phyloP scores from a whole-genome alignment of 2,888 invertebrate genomes.

The Apodemia duryi region DNA sequence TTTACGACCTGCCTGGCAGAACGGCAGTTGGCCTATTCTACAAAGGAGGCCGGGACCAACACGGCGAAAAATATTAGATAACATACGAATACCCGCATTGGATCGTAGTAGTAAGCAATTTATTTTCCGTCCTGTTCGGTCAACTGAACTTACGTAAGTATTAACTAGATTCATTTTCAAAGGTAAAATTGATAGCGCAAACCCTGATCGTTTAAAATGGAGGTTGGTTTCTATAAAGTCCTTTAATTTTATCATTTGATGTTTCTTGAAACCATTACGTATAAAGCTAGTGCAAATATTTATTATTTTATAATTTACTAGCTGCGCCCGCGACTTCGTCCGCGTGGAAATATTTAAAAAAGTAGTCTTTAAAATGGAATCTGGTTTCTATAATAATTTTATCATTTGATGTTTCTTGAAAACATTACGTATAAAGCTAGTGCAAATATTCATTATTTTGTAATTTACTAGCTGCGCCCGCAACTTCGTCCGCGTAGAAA shows the following conservation, averaged over 20 bases:
- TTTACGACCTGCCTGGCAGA: no score
- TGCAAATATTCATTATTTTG: no score
- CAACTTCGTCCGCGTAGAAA: no score
- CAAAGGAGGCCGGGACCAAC: no score
- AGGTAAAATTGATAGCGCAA: slow-evolving; percentile 4
- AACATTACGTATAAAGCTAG: background rate
- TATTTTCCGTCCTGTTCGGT: slow-evolving; percentile 1
- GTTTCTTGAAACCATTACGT: background rate
- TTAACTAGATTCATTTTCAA: slow-evolving; percentile 1
- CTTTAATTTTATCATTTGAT: background rate
- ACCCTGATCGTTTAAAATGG: background rate
- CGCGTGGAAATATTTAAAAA: no score
- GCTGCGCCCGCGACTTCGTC: no score
- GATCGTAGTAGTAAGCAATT: slow-evolving; percentile 2
- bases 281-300: no score
- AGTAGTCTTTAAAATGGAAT: no score
- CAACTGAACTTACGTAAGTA: slow-evolving; percentile 1
- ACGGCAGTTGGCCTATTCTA: no score
- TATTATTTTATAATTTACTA: no score
- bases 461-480: no score
- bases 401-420: background rate
- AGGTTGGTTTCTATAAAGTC: background rate
- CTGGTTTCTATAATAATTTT: background rate
- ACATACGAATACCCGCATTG: background rate
- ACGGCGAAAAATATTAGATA: background rate